phyloP scores from a whole-genome alignment of 2,797 vertebrate species.

The Diplodus sargus region DNA sequence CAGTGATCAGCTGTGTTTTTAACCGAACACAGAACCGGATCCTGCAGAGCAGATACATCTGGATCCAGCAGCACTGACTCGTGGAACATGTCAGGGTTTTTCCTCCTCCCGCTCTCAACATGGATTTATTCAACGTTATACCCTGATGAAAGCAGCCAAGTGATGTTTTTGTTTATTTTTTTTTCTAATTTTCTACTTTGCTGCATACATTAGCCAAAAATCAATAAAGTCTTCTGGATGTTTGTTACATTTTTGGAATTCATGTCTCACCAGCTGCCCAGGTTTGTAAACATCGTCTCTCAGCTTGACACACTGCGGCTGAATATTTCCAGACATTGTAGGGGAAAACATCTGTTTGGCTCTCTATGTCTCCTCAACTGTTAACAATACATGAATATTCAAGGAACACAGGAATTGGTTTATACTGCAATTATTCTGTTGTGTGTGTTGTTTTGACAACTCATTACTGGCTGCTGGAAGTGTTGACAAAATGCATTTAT shows the following conservation, averaged over 20 bases:
- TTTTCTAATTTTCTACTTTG: constrained; percentile 52
- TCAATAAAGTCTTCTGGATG: constrained; percentile 63
- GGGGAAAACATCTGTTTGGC: constrained; percentile 59
- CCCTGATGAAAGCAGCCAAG: constrained; percentile 39
- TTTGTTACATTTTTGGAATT: constrained; percentile 50
- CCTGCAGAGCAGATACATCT: background rate
- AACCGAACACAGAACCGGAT: background rate
- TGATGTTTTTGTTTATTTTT: constrained; percentile 29
- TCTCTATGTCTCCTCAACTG: constrained; percentile 44
- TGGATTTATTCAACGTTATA: constrained; percentile 43
- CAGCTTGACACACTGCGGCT: constrained; percentile 34
- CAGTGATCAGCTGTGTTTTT: background rate
- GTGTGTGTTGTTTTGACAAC: constrained; percentile 61
- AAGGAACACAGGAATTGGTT: constrained; percentile 43
- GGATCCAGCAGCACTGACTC: constrained; percentile 3
- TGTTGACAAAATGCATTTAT: constrained; percentile 61
- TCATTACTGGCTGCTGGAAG: constrained; percentile 52
- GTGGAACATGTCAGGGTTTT: constrained; percentile 6
- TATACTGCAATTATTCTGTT: constrained; percentile 50
- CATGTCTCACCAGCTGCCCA: constrained; percentile 52
- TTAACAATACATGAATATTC: constrained; percentile 69
- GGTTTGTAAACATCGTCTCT: constrained; percentile 62
- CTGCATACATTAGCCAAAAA: constrained; percentile 61
- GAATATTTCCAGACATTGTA: constrained; percentile 53
- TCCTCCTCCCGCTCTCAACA: constrained; percentile 26